phyloP scores from a whole-genome alignment of 2,888 invertebrate genomes.

The Colostygia pectinataria region DNA sequence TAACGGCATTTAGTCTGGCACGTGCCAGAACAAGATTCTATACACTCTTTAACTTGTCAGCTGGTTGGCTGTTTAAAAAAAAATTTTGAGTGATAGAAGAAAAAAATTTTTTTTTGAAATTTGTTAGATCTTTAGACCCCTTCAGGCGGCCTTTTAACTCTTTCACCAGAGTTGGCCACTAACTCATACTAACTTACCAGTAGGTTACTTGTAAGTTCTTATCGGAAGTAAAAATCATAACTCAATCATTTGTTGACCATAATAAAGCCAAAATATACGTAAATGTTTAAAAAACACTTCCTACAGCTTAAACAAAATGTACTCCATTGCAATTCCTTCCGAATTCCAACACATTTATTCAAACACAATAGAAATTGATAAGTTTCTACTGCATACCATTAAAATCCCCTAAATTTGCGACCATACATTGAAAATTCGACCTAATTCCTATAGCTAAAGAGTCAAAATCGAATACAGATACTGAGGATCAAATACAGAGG shows the following conservation, averaged over 20 bases:
- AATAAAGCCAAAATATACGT: conserved; percentile 8
- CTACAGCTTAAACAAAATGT: conserved; percentile 26
- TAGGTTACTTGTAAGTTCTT: not conserved
- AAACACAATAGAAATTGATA: conserved; percentile 35
- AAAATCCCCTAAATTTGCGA: conserved; percentile 25
- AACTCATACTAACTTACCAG: too few relatives aligned
- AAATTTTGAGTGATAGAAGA: too few relatives aligned
- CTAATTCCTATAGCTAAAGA: not conserved
- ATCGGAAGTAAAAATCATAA: conserved; percentile 17
- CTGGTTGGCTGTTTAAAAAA: too few relatives aligned
- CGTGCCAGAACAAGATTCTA: too few relatives aligned
- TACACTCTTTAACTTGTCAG: too few relatives aligned
- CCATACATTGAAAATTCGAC: conserved; percentile 9
- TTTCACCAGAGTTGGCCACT: too few relatives aligned
- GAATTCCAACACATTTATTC: conserved; percentile 36
- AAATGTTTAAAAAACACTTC: conserved; percentile 27
- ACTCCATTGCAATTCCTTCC: conserved; percentile 34
- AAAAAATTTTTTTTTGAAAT: too few relatives aligned
- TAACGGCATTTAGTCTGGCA: too few relatives aligned
- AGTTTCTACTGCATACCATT: conserved; percentile 29
- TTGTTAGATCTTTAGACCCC: too few relatives aligned
- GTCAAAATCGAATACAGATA: conserved; percentile 2
- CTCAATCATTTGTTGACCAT: conserved; percentile 15
- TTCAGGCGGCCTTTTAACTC: too few relatives aligned
- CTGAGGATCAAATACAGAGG: conserved; percentile 17